Evolutionary conservation across 2,113 vertebrate species (phyloP), one percentile per base, ranked within the genome.

Genomic region (Phrynocephalus versicolor): DNA sequence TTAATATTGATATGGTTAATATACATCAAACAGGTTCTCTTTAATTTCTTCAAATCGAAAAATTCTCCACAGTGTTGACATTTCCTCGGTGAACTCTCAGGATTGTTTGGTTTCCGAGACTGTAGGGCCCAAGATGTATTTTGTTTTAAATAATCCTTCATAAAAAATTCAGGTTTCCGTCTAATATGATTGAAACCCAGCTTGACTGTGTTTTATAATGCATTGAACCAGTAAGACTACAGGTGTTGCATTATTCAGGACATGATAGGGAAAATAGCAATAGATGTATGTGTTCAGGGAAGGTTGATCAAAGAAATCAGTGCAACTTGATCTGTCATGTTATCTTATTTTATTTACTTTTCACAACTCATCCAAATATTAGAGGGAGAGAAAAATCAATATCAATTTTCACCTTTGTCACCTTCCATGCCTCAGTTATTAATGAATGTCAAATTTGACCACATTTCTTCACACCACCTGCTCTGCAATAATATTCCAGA

Each of bases 91-190:
- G 91, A 96, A 96, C 94, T 96, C 92, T 94, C 91, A 94, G 88
- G 90, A 95, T 95, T 97, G 94, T 97, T 97, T 96, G 95, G 95
- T 96, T 96, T 97, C 92, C 93, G 94, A 94, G 94, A 94, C 92
- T 95, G 91, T 95, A 93, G 90, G 91, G 88, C 94, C 92, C 92
- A 95, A 94, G 96, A 95, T 84, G 71, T 93, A 95, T 96, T 97
- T 95, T 96, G 92, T 95, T 96, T 97, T 96, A 97, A 96, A 97
- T 97, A 97, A 96, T 97, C 95, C 95, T 96, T 97, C 94, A 97
- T 96, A 95, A 97, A 97, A 96, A 95, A 97, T 96, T 96, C 95
- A 97, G 82, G 89, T 95, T 96, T 95, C 93, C 90, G 93, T 96
- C 95, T 96, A 96, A 96, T 96, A 95, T 96, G 96, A 97, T 96